Evolutionary conservation across 2,888 invertebrate species (phyloP).

Genomic region (Scaptomyza parva): DNA sequence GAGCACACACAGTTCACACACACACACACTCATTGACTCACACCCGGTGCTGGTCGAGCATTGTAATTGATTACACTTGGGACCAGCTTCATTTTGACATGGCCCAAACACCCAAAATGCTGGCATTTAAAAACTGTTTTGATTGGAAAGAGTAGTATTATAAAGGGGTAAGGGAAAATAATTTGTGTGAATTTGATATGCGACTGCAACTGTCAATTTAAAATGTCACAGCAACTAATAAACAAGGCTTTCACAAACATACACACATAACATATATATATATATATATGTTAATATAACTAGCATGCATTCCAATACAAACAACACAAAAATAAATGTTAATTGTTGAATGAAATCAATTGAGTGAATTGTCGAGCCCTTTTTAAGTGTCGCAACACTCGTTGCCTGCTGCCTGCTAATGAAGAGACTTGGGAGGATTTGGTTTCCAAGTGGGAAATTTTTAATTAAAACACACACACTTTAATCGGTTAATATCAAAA

Average conservation of each 20-base stretch:
- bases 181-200: constrained; percentile 16
- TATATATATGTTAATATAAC: constrained; percentile 12
- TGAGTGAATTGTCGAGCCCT: constrained; percentile 41
- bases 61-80: constrained; percentile 68
- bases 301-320: constrained; percentile 35
- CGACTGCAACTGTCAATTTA: constrained; percentile 57
- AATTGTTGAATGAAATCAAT: constrained; percentile 63
- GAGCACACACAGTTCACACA: constrained; percentile 18
- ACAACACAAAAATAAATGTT: constrained; percentile 47
- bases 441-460: not conserved
- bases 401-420: constrained; percentile 27
- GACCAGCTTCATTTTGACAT: constrained; percentile 52
- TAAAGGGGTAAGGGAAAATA: constrained; percentile 1
- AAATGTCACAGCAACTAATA: constrained; percentile 58
- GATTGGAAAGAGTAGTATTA: constrained; percentile 1
- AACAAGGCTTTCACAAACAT: constrained; percentile 25
- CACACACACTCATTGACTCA: constrained; percentile 9
- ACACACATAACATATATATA: not conserved
- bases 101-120: constrained; percentile 14
- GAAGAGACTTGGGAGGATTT: constrained; percentile 11
- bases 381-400: constrained; percentile 50
- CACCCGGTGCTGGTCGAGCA: constrained; percentile 11
- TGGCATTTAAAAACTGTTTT: constrained; percentile 55
- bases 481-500: too few species aligned
- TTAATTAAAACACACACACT: too few species aligned